Evolutionary conservation across 2,888 invertebrate genomes (phyloP), one percentile per base, ranked within the genome.

Genomic region (Drosophila rubida): DNA sequence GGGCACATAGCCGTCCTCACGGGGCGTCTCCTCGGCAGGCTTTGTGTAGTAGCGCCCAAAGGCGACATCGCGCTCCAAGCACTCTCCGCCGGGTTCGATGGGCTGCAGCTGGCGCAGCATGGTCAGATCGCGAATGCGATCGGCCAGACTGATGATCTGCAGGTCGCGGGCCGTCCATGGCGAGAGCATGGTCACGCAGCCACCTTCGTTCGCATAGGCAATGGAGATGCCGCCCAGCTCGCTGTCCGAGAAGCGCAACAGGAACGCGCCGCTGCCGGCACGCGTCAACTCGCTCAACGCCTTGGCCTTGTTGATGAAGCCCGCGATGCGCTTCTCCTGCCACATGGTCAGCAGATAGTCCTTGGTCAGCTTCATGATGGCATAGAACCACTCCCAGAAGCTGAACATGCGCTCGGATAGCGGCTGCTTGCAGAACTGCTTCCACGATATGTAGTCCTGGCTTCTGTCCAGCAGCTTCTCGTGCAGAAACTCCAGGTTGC

Each of bases 311-410:
- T 97, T 96, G n/a, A 99, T 96, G 92, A 99, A 99, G 22, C 99
- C 99, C 93, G 95, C 94, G 89, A 97, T 96, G 53, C 95, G 92
- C 23, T 96, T 96, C 83, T 98, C 98, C 69, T 96, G 96, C 99
- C 99, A 99, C 42, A 97, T 96, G 19, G 95, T 96, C 71, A 97
- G 93, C 75, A 99, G 93, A 92, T 98, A 98, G 91, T 99, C 99
- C 88, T 97, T 95, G 22, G 98, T 98, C 58, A 99, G 94, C 92
- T 99, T 99, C 94, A 99, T 97, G 1, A 99, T 97, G 71, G 98
- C 97, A 93, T 98, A 99, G 93, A 99, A 99, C 99, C 99, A 99
- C 92, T 99, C 99, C 99, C 99, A 99, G 93, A 99, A 99, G 0
- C 99, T 99, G 92, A 99, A 99, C 90, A 95, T 96, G 67, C 98